Conservation (phyloP, 2,113 vertebrate genomes). For the Actenoides hombroni region DNA sequence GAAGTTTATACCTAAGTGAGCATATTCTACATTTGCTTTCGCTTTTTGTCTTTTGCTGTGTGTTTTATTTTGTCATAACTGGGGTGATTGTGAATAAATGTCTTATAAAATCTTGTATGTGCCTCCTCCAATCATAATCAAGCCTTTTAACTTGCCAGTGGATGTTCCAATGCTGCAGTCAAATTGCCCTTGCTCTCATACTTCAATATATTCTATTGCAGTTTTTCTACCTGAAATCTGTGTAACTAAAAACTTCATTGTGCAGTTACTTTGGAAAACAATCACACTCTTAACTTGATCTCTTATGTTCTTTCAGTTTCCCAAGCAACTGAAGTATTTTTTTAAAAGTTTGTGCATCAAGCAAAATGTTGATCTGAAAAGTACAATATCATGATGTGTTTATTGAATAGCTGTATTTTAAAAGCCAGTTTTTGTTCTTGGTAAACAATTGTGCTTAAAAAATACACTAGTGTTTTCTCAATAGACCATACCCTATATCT, state of each 20-base stretch:
- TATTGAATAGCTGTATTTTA: background rate
- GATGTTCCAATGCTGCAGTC: background rate
- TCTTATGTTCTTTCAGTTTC: constrained; percentile 1
- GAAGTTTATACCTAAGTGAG: background rate
- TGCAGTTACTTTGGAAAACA: background rate
- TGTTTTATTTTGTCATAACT: background rate
- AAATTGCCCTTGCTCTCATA: background rate
- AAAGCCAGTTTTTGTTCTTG: constrained; percentile 40
- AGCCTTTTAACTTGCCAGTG: background rate
- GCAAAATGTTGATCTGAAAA: background rate
- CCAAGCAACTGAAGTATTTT: constrained; percentile 26
- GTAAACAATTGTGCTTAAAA: constrained; percentile 47
- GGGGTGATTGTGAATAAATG: background rate
- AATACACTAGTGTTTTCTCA: constrained; percentile 46
- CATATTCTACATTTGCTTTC: background rate
- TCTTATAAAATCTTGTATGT: background rate
- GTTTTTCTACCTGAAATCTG: background rate
- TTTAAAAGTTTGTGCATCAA: background rate
- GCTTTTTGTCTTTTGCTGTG: background rate
- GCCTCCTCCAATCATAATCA: background rate
- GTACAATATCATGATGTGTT: background rate
- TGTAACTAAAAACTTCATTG: background rate
- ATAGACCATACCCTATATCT: constrained; percentile 72
- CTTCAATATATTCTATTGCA: background rate
- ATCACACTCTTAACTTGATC: background rate